Evolutionary conservation across 2,113 vertebrate genomes (phyloP).

Genomic region (Atractosteus spatula): DNA sequence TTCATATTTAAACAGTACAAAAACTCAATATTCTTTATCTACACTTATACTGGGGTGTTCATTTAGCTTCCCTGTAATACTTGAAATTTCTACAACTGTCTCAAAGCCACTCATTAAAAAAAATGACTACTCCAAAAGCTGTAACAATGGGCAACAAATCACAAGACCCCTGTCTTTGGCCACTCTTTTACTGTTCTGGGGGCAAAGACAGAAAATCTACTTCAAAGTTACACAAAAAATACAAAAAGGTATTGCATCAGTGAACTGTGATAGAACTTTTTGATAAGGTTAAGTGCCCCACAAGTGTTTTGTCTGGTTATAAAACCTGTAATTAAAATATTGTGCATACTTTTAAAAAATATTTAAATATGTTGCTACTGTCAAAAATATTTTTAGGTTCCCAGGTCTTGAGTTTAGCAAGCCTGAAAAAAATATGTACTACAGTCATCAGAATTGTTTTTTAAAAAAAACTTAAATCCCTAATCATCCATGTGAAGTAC

Average conservation of each 20-base stretch:
- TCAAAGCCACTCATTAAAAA: background rate
- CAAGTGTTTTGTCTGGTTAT: background rate
- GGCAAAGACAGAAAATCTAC: background rate
- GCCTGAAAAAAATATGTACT: background rate
- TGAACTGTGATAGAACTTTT: too few relatives aligned
- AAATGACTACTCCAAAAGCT: background rate
- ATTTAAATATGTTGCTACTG: too few relatives aligned
- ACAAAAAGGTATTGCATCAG: too few relatives aligned
- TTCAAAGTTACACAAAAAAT: background rate
- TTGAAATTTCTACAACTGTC: background rate
- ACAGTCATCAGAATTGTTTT: background rate
- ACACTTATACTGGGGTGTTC: too few relatives aligned
- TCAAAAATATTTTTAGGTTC: too few relatives aligned
- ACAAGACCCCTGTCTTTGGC: background rate
- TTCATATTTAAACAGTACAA: too few relatives aligned
- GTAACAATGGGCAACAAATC: background rate
- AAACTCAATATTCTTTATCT: too few relatives aligned
- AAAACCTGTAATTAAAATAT: slow-evolving; percentile 2
- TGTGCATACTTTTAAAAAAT: background rate
- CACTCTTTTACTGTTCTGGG: background rate
- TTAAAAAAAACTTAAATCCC: background rate
- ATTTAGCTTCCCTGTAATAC: background rate
- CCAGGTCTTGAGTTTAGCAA: too few relatives aligned
- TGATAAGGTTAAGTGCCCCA: too few relatives aligned
- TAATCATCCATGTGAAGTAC: background rate